Evolutionary conservation across 1,140 invertebrate species (phyloP).

Genomic region (Mamestra configurata): DNA sequence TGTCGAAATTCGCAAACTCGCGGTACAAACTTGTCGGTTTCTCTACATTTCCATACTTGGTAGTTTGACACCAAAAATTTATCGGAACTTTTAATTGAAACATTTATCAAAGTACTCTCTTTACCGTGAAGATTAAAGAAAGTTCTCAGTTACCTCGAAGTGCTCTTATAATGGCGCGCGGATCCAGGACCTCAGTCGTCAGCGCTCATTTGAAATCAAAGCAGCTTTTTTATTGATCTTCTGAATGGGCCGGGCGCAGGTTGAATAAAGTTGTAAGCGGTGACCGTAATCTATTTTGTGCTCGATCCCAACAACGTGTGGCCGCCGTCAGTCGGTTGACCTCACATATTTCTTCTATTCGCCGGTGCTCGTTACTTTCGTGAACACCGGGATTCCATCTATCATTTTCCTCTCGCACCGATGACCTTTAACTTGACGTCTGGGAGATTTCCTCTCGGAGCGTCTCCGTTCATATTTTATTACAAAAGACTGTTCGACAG

Average conservation of each 20-base stretch:
- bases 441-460: constrained; percentile 58
- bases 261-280: constrained; percentile 75
- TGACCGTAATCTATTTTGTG: constrained; percentile 73
- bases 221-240: constrained; percentile 70
- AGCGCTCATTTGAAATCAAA: constrained; percentile 66
- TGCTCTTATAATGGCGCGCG: constrained; percentile 15
- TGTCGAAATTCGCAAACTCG: constrained; percentile 46
- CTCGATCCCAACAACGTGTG: constrained; percentile 66
- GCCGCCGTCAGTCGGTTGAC: constrained; percentile 70
- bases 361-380: constrained; percentile 70
- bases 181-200: constrained; percentile 52
- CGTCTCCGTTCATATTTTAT: constrained; percentile 47
- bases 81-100: constrained; percentile 62
- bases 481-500: constrained; percentile 46
- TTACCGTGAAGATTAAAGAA: constrained; percentile 57
- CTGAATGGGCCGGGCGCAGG: constrained; percentile 63
- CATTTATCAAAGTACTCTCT: constrained; percentile 48
- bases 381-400: constrained; percentile 69
- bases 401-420: constrained; percentile 69
- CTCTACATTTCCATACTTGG: constrained; percentile 54
- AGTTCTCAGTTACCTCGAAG: constrained; percentile 50
- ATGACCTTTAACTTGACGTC: constrained; percentile 65
- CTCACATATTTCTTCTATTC: constrained; percentile 71
- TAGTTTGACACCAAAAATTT: constrained; percentile 62
- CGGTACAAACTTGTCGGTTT: constrained; percentile 51